phyloP scores from a whole-genome alignment of 1,140 invertebrate species.

The Chrysomallon squamiferum region DNA sequence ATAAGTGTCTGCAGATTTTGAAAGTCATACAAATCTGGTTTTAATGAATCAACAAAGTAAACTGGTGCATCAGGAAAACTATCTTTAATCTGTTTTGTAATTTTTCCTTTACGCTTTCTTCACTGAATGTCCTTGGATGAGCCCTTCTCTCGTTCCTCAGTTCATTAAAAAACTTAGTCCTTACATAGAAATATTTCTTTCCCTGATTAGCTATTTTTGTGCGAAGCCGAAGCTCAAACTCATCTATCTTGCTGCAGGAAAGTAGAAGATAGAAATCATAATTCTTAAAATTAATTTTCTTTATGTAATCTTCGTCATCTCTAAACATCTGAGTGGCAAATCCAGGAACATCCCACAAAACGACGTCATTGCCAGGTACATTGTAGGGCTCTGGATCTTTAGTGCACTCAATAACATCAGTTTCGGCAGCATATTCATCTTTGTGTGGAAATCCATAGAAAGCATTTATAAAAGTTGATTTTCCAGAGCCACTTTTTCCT shows the following conservation, averaged over 20 bases:
- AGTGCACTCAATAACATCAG: slow-evolving; percentile 3
- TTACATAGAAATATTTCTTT: neutral
- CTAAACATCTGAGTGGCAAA: neutral
- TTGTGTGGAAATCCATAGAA: neutral
- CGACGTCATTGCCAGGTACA: neutral
- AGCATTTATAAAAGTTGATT: slow-evolving; percentile 7
- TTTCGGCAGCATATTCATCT: neutral
- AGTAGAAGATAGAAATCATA: neutral
- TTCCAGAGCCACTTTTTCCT: neutral
- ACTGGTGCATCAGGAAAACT: neutral
- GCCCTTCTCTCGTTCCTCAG: slow-evolving; percentile 4
- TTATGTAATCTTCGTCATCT: neutral
- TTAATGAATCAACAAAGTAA: neutral
- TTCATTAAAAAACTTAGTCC: neutral
- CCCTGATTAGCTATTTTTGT: neutral
- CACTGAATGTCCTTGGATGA: slow-evolving; percentile 2
- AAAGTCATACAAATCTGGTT: neutral
- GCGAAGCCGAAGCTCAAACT: neutral
- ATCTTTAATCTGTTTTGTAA: neutral
- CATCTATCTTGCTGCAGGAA: neutral
- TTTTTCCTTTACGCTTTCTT: neutral
- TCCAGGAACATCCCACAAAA: slow-evolving; percentile 6
- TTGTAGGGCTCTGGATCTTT: neutral
- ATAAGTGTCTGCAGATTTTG: no score
- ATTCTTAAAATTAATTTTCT: neutral